These are phyloP conservation scores for Hippopotamyrus pictus DNA, from an alignment of 2,797 vertebrate genomes.

Conservation along the genomic window DNA sequence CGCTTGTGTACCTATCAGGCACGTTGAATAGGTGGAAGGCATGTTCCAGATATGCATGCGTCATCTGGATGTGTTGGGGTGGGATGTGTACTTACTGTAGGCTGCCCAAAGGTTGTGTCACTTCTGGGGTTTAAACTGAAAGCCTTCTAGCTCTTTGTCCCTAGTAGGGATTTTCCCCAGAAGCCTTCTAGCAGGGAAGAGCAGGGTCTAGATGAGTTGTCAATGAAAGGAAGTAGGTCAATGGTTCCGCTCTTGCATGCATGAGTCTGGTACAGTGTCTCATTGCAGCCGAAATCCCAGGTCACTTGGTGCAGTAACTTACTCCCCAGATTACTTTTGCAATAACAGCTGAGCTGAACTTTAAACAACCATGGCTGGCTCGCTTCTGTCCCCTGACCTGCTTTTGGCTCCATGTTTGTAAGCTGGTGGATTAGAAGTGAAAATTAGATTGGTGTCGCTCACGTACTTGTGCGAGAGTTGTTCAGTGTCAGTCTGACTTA, in stretches of 20 bases:
- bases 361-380: not conserved
- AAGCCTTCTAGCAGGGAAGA: not conserved
- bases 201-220: not conserved
- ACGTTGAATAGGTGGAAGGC: not conserved
- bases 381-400: not conserved
- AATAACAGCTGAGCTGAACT: not conserved
- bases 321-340: not conserved
- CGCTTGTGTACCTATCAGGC: not conserved
- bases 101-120: not conserved
- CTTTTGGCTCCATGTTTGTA: not conserved
- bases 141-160: not conserved
- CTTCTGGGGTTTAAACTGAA: not conserved
- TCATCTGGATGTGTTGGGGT: not conserved
- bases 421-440: not conserved
- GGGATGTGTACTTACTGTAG: not conserved
- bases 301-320: not conserved
- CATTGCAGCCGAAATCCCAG: not conserved
- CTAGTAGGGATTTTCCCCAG: not conserved
- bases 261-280: not conserved
- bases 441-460: not conserved
- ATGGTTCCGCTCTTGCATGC: not conserved
- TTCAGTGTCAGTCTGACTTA: not conserved
- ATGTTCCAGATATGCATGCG: not conserved
- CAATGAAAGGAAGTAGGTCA: not conserved
- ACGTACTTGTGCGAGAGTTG: not conserved